Evolutionary conservation across 2,888 invertebrate species (phyloP), one percentile per base, ranked within the genome.

Genomic region (Zygothrica quintamaculata): DNA sequence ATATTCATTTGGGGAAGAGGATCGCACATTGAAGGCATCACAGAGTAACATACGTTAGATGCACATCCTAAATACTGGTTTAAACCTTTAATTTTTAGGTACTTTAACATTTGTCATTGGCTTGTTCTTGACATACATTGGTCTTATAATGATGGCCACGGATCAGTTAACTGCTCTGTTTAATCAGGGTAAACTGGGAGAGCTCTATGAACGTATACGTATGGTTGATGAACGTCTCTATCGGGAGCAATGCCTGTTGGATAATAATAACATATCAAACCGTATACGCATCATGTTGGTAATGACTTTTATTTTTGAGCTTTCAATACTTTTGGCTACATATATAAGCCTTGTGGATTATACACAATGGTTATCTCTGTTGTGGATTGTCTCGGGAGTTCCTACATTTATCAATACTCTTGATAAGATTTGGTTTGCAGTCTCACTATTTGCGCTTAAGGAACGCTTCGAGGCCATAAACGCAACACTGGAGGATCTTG

Each of bases 351-450:
- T 91, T 11, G 82, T 89, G 9, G 88, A 90, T 44, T 74, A 78
- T n/a, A 73, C 72, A 0, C 66, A 88, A 12, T 84, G 86, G 78
- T 34, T 75, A 58, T 88, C 89, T 0, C 9, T 89, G 12, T 57
- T 89, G 12, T 91, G 89, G 88, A 51, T 90, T 12, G 69, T 90
- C 8, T 88, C 90, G 1, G 77, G 82, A 9, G 67, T 91, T 25
- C 91, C 91, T 0, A 89, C 90, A 0, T 77, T 90, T 6, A 78
- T 90, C 1, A 91, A 90, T 65, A 88, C 89, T 0, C 65, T 91
- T 29, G 90, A 91, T 43, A 91, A 91, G 75, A 90, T 91, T 53
- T 91, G 91, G 91, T 91, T 91, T 74, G 87, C 89, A 0, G 84
- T 88, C 0, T 87, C 91, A 1, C 61, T 91, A 1, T 87, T 75